These are phyloP conservation scores for Triplophysa rosa DNA, from an alignment of 2,113 vertebrate species.

Conservation along the genomic window DNA sequence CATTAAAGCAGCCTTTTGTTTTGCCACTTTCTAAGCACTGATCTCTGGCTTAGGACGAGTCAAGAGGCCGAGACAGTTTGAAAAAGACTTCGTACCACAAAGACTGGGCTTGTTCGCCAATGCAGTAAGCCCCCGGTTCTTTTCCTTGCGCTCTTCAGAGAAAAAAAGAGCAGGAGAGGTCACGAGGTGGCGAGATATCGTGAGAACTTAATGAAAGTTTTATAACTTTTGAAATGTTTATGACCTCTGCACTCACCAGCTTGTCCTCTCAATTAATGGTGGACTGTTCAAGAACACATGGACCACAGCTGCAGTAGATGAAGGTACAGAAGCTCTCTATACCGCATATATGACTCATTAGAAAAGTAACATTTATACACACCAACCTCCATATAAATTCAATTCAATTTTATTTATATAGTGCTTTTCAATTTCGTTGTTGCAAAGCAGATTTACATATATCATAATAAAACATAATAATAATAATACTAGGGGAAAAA, in stretches of 20 bases:
- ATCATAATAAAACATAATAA: too few species aligned
- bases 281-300: constrained; percentile 57
- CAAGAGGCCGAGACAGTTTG: constrained; percentile 81
- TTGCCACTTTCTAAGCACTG: constrained; percentile 83
- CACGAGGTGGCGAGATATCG: constrained; percentile 77
- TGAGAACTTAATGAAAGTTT: constrained; percentile 88
- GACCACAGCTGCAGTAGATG: constrained; percentile 55
- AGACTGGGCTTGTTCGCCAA: constrained; percentile 72
- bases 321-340: constrained; percentile 24
- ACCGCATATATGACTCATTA: not conserved
- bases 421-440: too few species aligned
- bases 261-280: constrained; percentile 76
- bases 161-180: constrained; percentile 71
- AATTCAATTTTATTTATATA: not conserved
- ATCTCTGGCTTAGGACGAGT: constrained; percentile 83
- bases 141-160: constrained; percentile 44
- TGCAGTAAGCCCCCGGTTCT: constrained; percentile 59
- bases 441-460: too few species aligned
- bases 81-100: constrained; percentile 78
- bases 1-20: constrained; percentile 82
- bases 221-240: constrained; percentile 87
- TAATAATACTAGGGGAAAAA: too few species aligned
- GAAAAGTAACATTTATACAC: not conserved
- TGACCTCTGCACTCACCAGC: constrained; percentile 79
- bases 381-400: not conserved